phyloP scores from a whole-genome alignment of 2,888 invertebrate species.

The Eubasilissa splendida region DNA sequence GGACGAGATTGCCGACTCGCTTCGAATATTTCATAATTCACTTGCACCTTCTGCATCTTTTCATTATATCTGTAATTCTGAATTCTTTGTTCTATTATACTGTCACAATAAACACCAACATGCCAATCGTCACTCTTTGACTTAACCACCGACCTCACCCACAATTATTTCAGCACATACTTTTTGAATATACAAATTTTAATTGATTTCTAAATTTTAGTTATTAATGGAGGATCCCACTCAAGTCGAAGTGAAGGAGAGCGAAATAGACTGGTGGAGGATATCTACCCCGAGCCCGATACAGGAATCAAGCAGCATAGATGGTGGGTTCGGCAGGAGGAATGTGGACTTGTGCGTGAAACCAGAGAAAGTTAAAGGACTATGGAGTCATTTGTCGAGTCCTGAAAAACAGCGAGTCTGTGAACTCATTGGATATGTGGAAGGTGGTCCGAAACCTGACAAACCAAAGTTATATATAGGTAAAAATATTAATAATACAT shows the following conservation, averaged over 20 bases:
- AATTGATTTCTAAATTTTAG: conserved; percentile 57
- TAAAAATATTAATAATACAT: conserved; percentile 59
- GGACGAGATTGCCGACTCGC: no score
- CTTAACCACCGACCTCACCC: no score
- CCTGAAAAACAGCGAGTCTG: conserved; percentile 76
- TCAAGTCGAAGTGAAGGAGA: conserved; percentile 63
- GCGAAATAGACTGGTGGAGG: conserved; percentile 70
- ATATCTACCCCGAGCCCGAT: conserved; percentile 64
- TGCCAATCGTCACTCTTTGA: no score
- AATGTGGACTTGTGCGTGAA: conserved; percentile 71
- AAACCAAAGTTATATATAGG: conserved; percentile 76
- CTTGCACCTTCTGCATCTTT: no score
- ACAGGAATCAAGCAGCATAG: conserved; percentile 58
- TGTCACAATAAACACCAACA: no score
- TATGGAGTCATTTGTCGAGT: conserved; percentile 77
- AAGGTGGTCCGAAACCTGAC: conserved; percentile 66
- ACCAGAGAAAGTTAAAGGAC: conserved; percentile 70
- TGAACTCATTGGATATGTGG: conserved; percentile 76
- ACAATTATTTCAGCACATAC: no score
- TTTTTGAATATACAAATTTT: not conserved
- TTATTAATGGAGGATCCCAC: conserved; percentile 63
- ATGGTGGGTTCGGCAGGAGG: conserved; percentile 56
- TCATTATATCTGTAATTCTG: no score
- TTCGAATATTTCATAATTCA: no score
- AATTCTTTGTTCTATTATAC: no score